A percentile compares a stretch with the other conserved stretches of the same genome.
phyloP scores from a whole-genome alignment of 2,113 vertebrate genomes.

The Peromyscus maniculatus region DNA sequence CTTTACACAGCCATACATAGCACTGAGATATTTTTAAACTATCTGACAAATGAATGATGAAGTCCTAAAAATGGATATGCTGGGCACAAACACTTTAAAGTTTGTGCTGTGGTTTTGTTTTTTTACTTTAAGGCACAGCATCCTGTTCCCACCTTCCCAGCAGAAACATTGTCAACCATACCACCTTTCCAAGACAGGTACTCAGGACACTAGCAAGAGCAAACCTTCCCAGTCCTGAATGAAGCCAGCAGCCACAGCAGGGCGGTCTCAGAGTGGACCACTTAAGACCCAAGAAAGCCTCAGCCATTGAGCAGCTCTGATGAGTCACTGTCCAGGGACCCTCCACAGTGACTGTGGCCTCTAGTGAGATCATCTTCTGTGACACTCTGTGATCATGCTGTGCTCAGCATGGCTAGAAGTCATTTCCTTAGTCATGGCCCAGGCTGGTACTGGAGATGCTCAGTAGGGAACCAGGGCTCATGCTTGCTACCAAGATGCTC shows the following conservation, averaged over 20 bases:
- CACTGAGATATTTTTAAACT: slow-evolving; percentile 5
- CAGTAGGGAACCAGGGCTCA: background rate
- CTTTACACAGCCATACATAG: background rate
- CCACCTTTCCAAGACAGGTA: background rate
- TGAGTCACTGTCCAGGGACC: background rate
- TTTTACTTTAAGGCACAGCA: background rate
- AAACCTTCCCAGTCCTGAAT: background rate
- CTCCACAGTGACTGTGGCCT: background rate
- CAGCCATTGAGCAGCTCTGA: background rate
- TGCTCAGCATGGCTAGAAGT: background rate
- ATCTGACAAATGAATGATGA: slow-evolving; percentile 26
- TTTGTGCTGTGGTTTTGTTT: background rate
- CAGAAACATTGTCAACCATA: fast-evolving
- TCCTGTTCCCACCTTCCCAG: background rate
- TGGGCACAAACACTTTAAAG: background rate
- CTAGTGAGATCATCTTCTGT: background rate
- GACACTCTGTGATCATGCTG: background rate
- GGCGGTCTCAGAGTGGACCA: background rate
- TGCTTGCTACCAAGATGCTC: background rate
- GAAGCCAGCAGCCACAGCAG: background rate
- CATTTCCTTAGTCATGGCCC: background rate
- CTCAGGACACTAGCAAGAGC: background rate
- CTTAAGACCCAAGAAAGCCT: background rate
- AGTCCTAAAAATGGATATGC: background rate
- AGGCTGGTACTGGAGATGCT: background rate